phyloP scores from a whole-genome alignment of 2,888 invertebrate species.

The Tiliacea aurago region DNA sequence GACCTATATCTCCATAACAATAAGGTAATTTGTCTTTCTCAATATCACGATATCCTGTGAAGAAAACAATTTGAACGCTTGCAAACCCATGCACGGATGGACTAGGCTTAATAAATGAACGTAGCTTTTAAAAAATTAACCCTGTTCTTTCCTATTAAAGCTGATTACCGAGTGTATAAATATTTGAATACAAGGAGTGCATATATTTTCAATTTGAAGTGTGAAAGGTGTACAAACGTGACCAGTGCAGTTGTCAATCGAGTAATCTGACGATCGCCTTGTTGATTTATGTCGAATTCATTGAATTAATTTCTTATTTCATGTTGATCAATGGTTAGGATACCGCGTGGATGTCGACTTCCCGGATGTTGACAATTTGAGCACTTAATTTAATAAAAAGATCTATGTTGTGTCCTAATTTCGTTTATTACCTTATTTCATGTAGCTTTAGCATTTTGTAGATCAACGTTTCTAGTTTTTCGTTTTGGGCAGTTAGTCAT shows the following conservation, averaged over 20 bases:
- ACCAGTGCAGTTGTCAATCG: constrained; percentile 61
- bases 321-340: constrained; percentile 19
- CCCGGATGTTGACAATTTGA: constrained; percentile 48
- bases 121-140: background rate
- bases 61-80: constrained; percentile 47
- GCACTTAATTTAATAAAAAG: constrained; percentile 7
- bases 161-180: background rate
- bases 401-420: constrained; percentile 4
- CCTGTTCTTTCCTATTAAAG: background rate
- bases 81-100: constrained; percentile 31
- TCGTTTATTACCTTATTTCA: constrained; percentile 24
- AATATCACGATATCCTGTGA: constrained; percentile 62
- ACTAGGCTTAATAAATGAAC: constrained; percentile 2
- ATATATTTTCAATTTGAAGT: constrained; percentile 49
- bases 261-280: constrained; percentile 47
- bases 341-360: constrained; percentile 31
- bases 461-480: constrained; percentile 2
- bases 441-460: background rate
- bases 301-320: constrained; percentile 47
- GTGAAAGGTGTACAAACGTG: constrained; percentile 58
- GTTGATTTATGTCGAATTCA: constrained; percentile 62
- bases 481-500: constrained; percentile 15
- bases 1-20: constrained; percentile 66
- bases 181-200: constrained; percentile 16
- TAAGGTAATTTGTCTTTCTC: constrained; percentile 63